These are phyloP conservation scores for Scaptomyza polygonia DNA, from an alignment of 2,888 invertebrate species.

Conservation along the genomic window DNA sequence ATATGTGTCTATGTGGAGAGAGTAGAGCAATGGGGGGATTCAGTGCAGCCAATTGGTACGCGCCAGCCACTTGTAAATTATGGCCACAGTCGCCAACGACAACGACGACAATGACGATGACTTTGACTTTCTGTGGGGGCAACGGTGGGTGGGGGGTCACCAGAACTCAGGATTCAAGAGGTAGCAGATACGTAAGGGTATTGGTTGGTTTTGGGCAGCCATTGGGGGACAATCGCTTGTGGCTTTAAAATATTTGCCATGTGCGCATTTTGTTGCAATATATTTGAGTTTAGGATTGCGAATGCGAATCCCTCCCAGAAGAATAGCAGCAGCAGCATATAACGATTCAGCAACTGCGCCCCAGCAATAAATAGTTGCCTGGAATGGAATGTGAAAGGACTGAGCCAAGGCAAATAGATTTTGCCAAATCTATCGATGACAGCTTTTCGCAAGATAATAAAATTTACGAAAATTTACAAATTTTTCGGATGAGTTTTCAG, in stretches of 20 bases:
- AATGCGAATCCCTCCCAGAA: neutral
- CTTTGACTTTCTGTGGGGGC: constrained; percentile 31
- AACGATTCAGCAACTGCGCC: neutral
- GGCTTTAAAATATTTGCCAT: constrained; percentile 40
- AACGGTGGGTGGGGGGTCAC: neutral
- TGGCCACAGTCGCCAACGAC: constrained; percentile 59
- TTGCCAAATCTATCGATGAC: neutral
- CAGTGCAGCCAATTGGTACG: constrained; percentile 65
- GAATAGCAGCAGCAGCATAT: neutral
- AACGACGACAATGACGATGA: constrained; percentile 33
- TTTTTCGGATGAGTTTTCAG: neutral
- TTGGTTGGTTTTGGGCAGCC: neutral
- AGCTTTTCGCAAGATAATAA: too few species aligned
- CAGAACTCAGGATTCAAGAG: too few species aligned
- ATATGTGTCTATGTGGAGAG: neutral
- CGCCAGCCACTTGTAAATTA: constrained; percentile 67
- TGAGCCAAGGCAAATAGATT: neutral
- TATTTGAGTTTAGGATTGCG: constrained; percentile 30
- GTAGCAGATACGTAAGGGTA: too few species aligned
- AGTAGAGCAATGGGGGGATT: constrained; percentile 5
- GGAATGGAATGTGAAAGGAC: neutral
- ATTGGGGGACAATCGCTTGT: constrained; percentile 37
- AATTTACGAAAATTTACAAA: too few species aligned
- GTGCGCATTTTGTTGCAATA: constrained; percentile 23
- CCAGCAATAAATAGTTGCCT: neutral